phyloP scores from a whole-genome alignment of 2,888 invertebrate genomes.

The Diarsia dahlii region DNA sequence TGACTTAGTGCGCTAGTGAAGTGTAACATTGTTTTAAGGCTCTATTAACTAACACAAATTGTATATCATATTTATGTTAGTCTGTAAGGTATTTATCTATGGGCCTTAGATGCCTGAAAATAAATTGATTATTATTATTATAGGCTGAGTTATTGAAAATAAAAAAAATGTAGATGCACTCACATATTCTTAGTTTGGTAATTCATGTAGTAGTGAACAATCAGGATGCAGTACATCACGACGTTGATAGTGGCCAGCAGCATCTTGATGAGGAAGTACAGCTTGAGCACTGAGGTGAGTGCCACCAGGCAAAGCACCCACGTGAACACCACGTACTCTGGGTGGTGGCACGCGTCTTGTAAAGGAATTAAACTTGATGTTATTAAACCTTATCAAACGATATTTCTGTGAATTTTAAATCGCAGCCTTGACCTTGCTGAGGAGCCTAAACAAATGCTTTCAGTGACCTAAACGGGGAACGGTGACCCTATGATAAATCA shows the following conservation, averaged over 20 bases:
- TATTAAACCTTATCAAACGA: neutral
- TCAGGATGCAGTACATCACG: conserved; percentile 93
- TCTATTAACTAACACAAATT: too few relatives aligned
- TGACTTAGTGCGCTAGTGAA: too few relatives aligned
- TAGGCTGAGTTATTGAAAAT: neutral
- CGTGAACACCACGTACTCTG: conserved; percentile 97
- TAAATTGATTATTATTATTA: too few relatives aligned
- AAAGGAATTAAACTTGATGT: conserved; percentile 23
- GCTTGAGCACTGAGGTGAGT: conserved; percentile 96
- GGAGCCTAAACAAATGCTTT: too few relatives aligned
- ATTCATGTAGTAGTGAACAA: conserved; percentile 91
- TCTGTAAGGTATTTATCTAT: too few relatives aligned
- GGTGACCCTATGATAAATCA: neutral
- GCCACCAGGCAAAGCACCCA: conserved; percentile 98
- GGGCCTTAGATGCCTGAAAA: too few relatives aligned
- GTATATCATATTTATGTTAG: too few relatives aligned
- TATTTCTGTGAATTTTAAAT: neutral
- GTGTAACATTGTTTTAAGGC: too few relatives aligned
- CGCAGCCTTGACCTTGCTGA: neutral
- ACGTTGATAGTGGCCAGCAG: conserved; percentile 95
- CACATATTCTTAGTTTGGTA: conserved; percentile 73
- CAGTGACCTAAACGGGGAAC: too few relatives aligned
- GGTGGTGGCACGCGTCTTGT: conserved; percentile 90
- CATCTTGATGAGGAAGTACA: conserved; percentile 96
- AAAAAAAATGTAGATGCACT: conserved; percentile 68